Conservation (phyloP, 2,888 invertebrate genomes). For the Malthinus seriepunctatus region DNA sequence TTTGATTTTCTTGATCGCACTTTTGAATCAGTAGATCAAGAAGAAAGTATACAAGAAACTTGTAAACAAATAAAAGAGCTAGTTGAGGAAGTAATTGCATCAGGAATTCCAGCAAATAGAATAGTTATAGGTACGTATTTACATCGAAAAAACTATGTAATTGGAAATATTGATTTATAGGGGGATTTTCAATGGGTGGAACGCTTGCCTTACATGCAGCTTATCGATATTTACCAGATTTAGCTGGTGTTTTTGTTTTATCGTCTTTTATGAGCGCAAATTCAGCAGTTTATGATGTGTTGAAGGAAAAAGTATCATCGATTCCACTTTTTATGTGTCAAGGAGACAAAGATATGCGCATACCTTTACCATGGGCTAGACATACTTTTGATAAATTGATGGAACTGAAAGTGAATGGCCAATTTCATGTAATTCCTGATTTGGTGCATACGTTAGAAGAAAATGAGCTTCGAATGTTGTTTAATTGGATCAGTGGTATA, state of each 20-base stretch:
- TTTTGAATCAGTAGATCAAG: constrained; percentile 63
- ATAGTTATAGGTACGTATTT: constrained; percentile 69
- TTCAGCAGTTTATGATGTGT: constrained; percentile 70
- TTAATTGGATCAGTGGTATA: constrained; percentile 60
- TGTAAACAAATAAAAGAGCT: constrained; percentile 61
- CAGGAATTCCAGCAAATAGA: constrained; percentile 68
- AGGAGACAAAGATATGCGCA: constrained; percentile 68
- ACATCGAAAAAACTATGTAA: neutral
- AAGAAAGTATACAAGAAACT: constrained; percentile 62
- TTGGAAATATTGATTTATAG: constrained; percentile 44
- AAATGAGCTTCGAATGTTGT: constrained; percentile 62
- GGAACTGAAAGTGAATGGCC: constrained; percentile 63
- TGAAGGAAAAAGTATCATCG: constrained; percentile 42
- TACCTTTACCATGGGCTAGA: constrained; percentile 68
- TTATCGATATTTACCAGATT: constrained; percentile 65
- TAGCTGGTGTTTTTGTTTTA: constrained; percentile 76
- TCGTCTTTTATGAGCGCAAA: constrained; percentile 76
- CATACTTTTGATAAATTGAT: constrained; percentile 62
- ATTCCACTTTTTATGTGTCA: constrained; percentile 70
- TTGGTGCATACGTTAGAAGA: constrained; percentile 69
- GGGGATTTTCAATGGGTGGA: constrained; percentile 89
- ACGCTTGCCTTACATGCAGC: constrained; percentile 75
- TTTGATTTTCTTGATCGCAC: constrained; percentile 72
- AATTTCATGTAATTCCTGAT: constrained; percentile 63
- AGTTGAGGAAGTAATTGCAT: constrained; percentile 67